Base-by-base conservation (phyloP, 2,888 invertebrate species). In the Cenopis cana region DNA sequence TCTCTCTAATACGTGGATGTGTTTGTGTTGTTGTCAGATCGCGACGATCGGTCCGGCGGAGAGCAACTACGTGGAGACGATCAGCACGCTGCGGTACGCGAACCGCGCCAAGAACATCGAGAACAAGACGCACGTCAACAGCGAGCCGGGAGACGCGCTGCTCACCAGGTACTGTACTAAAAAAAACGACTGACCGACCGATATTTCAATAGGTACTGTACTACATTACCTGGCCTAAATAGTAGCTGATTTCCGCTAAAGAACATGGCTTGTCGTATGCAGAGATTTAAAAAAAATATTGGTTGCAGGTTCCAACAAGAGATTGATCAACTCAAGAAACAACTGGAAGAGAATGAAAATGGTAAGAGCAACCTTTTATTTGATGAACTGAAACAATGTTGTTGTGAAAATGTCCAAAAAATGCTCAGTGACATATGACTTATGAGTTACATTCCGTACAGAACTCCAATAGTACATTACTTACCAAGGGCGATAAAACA, bases 41-140 rank as follows among this genome's bases (percentile, higher is more conserved):
- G 99, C 99, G 4, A 99, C 99, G 79, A 95, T 99, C 52, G 99
- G 99, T n/a, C 99, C 99, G 5, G 98, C 99, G 0, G 98, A 98
- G 82, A 94, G 96, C 74, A 99, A 99, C 93, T 99, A 98, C 85
- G 99, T 99, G 84, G 99, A 99, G 89, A 98, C 99, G 0, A 97
- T 99, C 76, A 99, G 98, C 82, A 99, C 99, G 0, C 94, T 99
- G 70, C 95, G 99, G 0, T 99, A 99, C 91, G 99, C 99, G 0
- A 98, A 98, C 93, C 95, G 99, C 67, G 99, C 99, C 12, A 99
- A 99, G 94, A 98, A 97, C 85, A 99, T 99, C 76, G 97, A 98
- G 88, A 99, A 99, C 92, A 96, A 97, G 79, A 99, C 99, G 71
- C 96, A 97, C 81, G 96, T 99, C 74, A 99, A 99, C 89, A 99